Base-by-base conservation (phyloP, 2,888 invertebrate species). In the Eupelmus urozonus region DNA sequence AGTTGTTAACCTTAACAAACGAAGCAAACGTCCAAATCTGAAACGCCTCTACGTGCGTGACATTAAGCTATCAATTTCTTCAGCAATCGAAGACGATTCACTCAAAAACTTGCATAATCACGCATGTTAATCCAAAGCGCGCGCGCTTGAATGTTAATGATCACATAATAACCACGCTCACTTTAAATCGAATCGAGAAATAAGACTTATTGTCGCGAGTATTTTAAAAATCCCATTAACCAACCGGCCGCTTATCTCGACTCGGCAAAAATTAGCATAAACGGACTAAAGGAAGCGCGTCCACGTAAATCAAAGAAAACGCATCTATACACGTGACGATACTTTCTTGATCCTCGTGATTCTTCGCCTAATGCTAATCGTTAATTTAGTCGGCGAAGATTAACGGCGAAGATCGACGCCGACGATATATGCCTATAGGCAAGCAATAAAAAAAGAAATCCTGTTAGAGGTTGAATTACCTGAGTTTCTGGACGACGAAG, bases 401-500 rank as follows among this genome's bases (percentile, higher is more conserved):
- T n/a, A n/a, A n/a, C n/a, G n/a, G n/a, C n/a, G n/a, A n/a, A n/a
- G n/a, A n/a, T n/a, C n/a, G n/a, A n/a, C n/a, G n/a, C n/a, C n/a
- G n/a, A n/a, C n/a, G n/a, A n/a, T n/a, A n/a, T n/a, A n/a, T n/a
- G n/a, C n/a, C n/a, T n/a, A n/a, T 34, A 34, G 34, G 9, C 34
- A 34, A 34, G 9, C 2, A 45, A 45, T 9, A 45, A 45, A 7
- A 45, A 45, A 45, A 45, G 45, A 45, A 16, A 45, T 5, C 9
- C 34, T 34, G 9, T 34, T 34, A 55, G 23, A 25, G 25, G 9
- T 51, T 5, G 9, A 86, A 90, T 90, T 87, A 93, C 93, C 92
- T 93, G 63, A 94, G 82, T 45, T 90, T 91, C 65, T 90, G 91
- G 0, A 94, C 91, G 40, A 91, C 89, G 82, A 92, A 94, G 80